phyloP scores from a whole-genome alignment of 2,113 vertebrate genomes.

The Oxyura jamaicensis region DNA sequence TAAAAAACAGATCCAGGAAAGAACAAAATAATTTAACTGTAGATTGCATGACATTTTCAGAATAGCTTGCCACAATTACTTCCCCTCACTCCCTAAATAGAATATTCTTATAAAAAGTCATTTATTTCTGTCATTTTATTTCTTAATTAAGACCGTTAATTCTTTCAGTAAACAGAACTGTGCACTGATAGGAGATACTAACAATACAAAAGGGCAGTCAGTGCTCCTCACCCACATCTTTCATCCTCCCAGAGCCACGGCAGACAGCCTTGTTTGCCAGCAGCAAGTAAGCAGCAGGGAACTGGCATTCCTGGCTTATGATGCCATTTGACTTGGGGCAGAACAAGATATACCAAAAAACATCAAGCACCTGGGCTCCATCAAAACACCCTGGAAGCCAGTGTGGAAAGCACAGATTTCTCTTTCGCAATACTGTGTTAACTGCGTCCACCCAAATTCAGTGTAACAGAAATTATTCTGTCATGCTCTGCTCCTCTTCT shows the following conservation, averaged over 20 bases:
- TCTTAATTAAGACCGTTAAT: not conserved
- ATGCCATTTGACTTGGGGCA: not conserved
- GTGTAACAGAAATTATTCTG: not conserved
- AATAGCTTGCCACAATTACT: not conserved
- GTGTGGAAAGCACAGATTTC: not conserved
- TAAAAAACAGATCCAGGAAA: conserved; percentile 16
- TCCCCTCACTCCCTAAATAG: not conserved
- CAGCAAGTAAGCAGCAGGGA: not conserved
- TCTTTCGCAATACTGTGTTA: not conserved
- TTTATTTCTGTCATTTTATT: conserved; percentile 1
- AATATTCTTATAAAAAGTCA: not conserved
- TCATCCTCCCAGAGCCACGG: not conserved
- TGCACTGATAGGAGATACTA: not conserved
- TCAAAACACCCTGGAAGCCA: not conserved
- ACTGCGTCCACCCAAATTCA: not conserved
- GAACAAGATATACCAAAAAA: not conserved
- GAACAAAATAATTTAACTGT: conserved; percentile 17
- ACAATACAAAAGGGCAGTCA: not conserved
- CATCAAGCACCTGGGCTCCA: not conserved
- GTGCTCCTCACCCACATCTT: not conserved
- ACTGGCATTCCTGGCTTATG: fast-evolving
- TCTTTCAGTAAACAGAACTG: not conserved
- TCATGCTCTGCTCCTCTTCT: not conserved
- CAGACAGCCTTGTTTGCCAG: not conserved
- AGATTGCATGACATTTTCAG: not conserved